These are phyloP conservation scores for Bothrops alternatus DNA, from an alignment of 2,797 vertebrate genomes.

Conservation along the genomic window DNA sequence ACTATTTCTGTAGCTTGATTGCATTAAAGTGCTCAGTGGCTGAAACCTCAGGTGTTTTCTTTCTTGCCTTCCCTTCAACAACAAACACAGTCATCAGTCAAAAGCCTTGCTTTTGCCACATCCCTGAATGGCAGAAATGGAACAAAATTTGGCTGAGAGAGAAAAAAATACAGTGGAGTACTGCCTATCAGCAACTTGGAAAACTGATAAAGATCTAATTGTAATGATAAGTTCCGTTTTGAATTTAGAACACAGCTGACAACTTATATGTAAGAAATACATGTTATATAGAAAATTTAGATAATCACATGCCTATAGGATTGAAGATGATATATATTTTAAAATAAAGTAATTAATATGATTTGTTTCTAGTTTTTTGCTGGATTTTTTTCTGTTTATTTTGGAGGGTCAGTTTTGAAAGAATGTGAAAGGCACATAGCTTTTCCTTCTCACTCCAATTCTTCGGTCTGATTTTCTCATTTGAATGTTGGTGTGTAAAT, in stretches of 20 bases:
- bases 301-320: neutral
- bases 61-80: neutral
- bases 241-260: neutral
- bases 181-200: too few species aligned
- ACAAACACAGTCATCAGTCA: neutral
- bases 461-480: conserved; percentile 2
- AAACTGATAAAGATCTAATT: neutral
- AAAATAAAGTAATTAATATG: neutral
- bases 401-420: neutral
- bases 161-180: neutral
- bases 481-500: neutral
- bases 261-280: neutral
- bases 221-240: neutral
- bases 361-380: neutral
- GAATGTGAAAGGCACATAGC: neutral
- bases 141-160: neutral
- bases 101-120: neutral
- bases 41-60: neutral
- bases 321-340: neutral
- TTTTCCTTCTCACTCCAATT: neutral
- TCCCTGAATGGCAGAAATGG: neutral
- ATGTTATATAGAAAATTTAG: neutral
- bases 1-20: neutral
- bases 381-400: neutral
- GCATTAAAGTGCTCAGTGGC: neutral